Base-by-base conservation (phyloP, 2,888 invertebrate genomes). In the Thera obeliscata region DNA sequence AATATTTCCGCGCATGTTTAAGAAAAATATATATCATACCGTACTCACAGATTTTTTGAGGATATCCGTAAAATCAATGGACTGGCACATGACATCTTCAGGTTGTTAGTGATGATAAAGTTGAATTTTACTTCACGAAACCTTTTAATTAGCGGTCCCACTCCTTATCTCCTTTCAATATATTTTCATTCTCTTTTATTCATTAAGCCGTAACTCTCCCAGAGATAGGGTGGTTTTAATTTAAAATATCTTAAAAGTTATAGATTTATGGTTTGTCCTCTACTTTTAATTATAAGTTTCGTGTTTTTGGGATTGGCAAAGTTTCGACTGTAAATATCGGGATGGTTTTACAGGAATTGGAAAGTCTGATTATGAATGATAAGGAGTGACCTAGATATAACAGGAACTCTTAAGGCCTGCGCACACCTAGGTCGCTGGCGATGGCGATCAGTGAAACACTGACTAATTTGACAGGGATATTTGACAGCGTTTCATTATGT, bases 171-270 rank as follows among this genome's bases (percentile, higher is more conserved):
- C 61, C 71, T 64, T 74, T 76, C 79, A 77, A 79, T 79, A 81
- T 78, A 76, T 76, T 75, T 75, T 67, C 74, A 70, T 66, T 70
- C 70, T 70, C 67, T 67, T 70, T 67, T 70, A 73, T 70, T 75
- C 80, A 81, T 80, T 81, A 80, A 78, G 76, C 76, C 76, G 75
- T 76, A 79, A 81, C 77, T 81, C 78, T 77, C 76, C 68, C 73
- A 56, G 65, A 69, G 72, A 74, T 74, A 74, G 68, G 71, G 71
- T 78, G 78, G 82, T 87, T 87, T 87, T 87, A 87, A 88, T 86
- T 88, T 88, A 87, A 87, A 89, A 86, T 85, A 84, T 86, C 84
- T 83, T 83, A 82, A 84, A 87, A 85, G 82, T 89, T 87, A 86
- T 86, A 84, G 88, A 90, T 89, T 90, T 90, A 88, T 86, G 84